Evolutionary conservation across 2,797 vertebrate species (phyloP), one percentile per base, ranked within the genome.

Genomic region (Glyptemys insculpta): DNA sequence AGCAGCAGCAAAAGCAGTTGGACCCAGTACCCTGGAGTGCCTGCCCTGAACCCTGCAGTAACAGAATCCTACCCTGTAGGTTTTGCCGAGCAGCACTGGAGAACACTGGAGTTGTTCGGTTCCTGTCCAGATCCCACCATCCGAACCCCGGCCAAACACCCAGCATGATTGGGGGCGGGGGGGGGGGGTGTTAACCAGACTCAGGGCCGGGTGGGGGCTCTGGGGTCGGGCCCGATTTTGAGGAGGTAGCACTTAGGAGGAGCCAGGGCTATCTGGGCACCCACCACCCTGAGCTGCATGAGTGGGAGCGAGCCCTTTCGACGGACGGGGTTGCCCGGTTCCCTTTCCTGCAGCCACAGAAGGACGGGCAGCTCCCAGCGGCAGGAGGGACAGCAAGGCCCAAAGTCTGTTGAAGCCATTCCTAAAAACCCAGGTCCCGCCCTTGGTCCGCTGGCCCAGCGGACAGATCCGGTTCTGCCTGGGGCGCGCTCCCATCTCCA

Each of bases 391-490:
- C 34, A 68, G 65, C 65, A 68, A 59, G 18, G 29, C 6, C 12
- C 16, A 12, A n/a, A 47, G 50, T 37, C 72, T 49, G 4, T 21
- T 29, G 16, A 53, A 49, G 57, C 21, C 12, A 5, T 37, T 72
- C 21, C 12, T 10, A 52, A 53, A 11, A 37, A 27, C 34, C 16
- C 31, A 23, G 6, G 5, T 5, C 34, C 7, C 25, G 9, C 31
- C 25, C 49, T 21, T 21, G 4, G 25, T 41, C 53, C 37, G 5
- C 76, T 19, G 25, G 47, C n/a, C n/a, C 29, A 5, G 54, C 8
- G 2, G 27, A 5, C 5, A 23, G 37, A 47, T 31, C n/a, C n/a
- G 0, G 44, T 37, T 74, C 50, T 57, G n/a, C 25, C 4, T 1
- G 4, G 18, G 14, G 25, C 12, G 3, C 25, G n/a, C 53, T 5